phyloP scores from a whole-genome alignment of 2,797 vertebrate species.

The Limnodromus scolopaceus region DNA sequence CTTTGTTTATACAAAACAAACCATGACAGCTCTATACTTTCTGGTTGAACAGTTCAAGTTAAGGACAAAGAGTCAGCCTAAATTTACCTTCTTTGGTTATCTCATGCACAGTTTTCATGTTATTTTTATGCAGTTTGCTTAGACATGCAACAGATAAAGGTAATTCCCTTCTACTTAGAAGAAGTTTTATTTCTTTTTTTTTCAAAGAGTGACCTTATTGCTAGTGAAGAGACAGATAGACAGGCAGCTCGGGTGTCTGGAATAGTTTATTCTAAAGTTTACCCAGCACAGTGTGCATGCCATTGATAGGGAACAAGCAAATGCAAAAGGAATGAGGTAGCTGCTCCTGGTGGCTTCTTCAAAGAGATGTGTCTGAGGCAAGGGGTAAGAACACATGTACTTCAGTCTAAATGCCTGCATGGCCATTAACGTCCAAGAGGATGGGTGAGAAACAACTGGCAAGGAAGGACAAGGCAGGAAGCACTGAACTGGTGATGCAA shows the following conservation, averaged over 20 bases:
- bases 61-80: constrained; percentile 14
- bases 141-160: constrained; percentile 18
- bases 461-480: neutral
- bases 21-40: neutral
- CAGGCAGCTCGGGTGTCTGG: neutral
- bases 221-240: neutral
- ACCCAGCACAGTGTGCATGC: accelerated
- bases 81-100: constrained; percentile 1
- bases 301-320: neutral
- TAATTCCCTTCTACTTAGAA: constrained; percentile 3
- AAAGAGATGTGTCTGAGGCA: neutral
- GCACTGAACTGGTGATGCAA: neutral
- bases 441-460: neutral
- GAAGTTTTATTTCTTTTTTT: neutral
- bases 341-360: neutral
- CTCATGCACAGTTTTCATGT: neutral
- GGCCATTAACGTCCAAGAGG: neutral
- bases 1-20: neutral
- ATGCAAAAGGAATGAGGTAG: neutral
- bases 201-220: neutral
- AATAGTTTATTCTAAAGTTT: neutral
- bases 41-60: neutral
- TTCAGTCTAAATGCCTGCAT: neutral
- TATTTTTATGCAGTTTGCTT: constrained; percentile 13
- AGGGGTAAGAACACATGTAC: neutral